These are phyloP conservation scores for Sphaerodactylus townsendi DNA, from an alignment of 2,113 vertebrate genomes.

Conservation along the genomic window DNA sequence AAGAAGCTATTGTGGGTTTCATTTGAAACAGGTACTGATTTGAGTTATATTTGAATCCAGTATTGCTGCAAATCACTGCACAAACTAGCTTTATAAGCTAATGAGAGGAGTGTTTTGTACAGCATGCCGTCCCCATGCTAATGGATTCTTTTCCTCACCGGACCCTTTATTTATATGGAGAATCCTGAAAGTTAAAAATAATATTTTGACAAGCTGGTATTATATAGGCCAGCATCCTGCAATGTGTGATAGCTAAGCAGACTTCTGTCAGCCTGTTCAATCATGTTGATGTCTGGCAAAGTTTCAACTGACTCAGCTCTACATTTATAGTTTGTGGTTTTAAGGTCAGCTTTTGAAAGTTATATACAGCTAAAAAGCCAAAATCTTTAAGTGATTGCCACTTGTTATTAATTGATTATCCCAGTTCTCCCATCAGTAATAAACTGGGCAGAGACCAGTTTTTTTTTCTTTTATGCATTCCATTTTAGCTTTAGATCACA, in stretches of 20 bases:
- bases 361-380: not conserved
- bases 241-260: accelerated
- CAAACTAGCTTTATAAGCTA: not conserved
- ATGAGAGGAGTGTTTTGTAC: not conserved
- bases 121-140: not conserved
- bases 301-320: not conserved
- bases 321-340: not conserved
- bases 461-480: not conserved
- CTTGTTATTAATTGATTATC: not conserved
- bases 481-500: constrained; percentile 1
- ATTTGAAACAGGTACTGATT: not conserved
- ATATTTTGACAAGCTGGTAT: not conserved
- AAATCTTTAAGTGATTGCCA: not conserved
- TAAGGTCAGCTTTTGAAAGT: not conserved
- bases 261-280: not conserved
- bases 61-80: not conserved
- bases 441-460: not conserved
- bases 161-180: not conserved
- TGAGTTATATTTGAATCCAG: not conserved
- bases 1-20: not conserved
- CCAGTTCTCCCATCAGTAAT: not conserved
- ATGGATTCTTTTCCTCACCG: not conserved
- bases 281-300: not conserved
- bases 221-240: not conserved
- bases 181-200: not conserved